phyloP scores from a whole-genome alignment of 2,797 vertebrate genomes.

The Halcyon leucocephala region DNA sequence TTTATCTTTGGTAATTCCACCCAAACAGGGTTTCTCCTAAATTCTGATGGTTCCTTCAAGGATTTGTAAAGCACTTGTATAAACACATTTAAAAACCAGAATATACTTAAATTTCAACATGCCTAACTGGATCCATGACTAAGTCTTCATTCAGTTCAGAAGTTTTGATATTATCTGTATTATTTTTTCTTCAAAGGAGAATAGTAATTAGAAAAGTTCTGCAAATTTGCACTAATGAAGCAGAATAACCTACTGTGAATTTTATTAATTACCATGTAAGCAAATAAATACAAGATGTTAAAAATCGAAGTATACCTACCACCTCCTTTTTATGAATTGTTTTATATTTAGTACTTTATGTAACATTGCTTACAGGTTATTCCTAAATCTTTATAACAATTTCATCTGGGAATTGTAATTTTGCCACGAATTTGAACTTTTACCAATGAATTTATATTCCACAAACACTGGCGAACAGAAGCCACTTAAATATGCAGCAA shows the following conservation, averaged over 20 bases:
- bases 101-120: neutral
- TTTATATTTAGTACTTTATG: neutral
- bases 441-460: neutral
- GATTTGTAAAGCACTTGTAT: neutral
- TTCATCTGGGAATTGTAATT: neutral
- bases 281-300: neutral
- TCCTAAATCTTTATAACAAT: neutral
- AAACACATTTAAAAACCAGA: neutral
- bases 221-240: slow-evolving; percentile 67
- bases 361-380: neutral
- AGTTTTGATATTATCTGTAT: slow-evolving; percentile 49
- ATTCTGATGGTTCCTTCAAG: neutral
- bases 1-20: neutral
- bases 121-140: neutral
- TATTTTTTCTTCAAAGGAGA: slow-evolving; percentile 62
- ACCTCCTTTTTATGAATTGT: neutral
- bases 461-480: neutral
- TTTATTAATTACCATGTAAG: neutral
- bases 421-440: neutral
- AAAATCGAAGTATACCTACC: neutral
- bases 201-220: slow-evolving; percentile 52
- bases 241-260: slow-evolving; percentile 46
- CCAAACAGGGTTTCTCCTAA: neutral
- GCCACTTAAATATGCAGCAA: neutral
- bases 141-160: slow-evolving; percentile 1